Conservation (phyloP, 2,888 invertebrate genomes). For the Prosapia bicincta region DNA sequence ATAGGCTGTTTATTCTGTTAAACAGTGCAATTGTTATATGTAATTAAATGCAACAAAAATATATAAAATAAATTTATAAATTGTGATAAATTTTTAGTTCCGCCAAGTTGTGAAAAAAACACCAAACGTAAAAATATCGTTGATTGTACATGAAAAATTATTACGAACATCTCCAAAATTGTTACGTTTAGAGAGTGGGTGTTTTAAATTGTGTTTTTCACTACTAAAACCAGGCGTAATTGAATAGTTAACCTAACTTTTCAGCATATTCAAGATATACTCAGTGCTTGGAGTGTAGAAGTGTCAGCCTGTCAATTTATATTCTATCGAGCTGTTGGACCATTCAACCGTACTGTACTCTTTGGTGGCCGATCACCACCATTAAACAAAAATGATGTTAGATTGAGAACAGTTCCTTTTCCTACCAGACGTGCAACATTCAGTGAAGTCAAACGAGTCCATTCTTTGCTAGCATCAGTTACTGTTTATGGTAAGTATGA, state of each 20-base stretch:
- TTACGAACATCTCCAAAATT: no score
- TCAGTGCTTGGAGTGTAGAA: constrained; percentile 64
- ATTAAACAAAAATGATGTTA: constrained; percentile 58
- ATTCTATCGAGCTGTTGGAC: constrained; percentile 72
- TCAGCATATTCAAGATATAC: constrained; percentile 72
- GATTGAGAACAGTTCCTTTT: constrained; percentile 72
- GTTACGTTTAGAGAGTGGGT: no score
- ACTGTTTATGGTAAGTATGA: constrained; percentile 64
- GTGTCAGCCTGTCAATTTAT: constrained; percentile 65
- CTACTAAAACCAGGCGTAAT: no score
- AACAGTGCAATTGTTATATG: no score
- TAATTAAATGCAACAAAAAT: no score
- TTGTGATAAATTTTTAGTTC: no score
- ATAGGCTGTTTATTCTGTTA: no score
- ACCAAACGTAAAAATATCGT: no score
- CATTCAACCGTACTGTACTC: constrained; percentile 64
- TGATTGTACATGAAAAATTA: no score
- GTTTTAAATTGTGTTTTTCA: no score
- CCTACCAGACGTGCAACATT: constrained; percentile 77
- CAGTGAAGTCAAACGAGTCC: constrained; percentile 73
- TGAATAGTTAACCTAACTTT: constrained; percentile 33
- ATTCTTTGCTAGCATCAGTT: constrained; percentile 61
- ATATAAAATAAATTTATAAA: no score
- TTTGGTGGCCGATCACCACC: constrained; percentile 71
- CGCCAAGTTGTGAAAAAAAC: no score